Base-by-base conservation (phyloP, 2,888 invertebrate species). In the Ariolimax columbianus region DNA sequence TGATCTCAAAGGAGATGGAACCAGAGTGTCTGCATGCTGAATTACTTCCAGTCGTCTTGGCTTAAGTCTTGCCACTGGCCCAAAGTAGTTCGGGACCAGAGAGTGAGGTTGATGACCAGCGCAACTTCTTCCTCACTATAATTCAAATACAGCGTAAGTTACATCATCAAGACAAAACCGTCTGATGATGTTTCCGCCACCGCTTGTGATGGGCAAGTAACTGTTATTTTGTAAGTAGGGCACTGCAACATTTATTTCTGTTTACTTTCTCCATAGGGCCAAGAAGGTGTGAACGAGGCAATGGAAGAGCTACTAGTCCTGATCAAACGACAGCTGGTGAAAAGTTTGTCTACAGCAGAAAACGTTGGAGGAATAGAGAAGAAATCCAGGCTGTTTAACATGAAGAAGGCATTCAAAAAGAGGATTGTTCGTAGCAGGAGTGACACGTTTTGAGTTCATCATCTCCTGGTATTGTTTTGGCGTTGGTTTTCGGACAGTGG, bases 391-490 rank as follows among this genome's bases (percentile, higher is more conserved):
- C 88, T 93, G 11, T 90, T 90, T 86, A 92, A 91, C 87, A 92
- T 93, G 91, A 92, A 92, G 86, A 91, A 91, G 55, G 93, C 92
- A 11, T 89, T 93, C 77, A 92, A 92, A 87, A 92, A 91, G 88
- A 87, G 92, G 72, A 92, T 92, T 30, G 91, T 91, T 19, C 84
- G 92, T 40, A 93, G 92, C 79, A 89, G 91, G 75, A 93, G 93
- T 87, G 93, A 92, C 86, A 92, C 91, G 17, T 90, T 90, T 77
- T 91, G 70, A 85, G n/a, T 43, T 23, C 0, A 19, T 2, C 3
- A 7, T 23, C n/a, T 7, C 6, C 2, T 63, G 6, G n/a, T 63
- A 63, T 63, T n/a, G 7, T 63, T 63, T 23, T 77, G 30, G 33
- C 38, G 17, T 55, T 4, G 33, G 6, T 77, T 77, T 23, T 77